Conservation (phyloP, 2,113 vertebrate species). For the Chamaetylas fuelleborni region DNA sequence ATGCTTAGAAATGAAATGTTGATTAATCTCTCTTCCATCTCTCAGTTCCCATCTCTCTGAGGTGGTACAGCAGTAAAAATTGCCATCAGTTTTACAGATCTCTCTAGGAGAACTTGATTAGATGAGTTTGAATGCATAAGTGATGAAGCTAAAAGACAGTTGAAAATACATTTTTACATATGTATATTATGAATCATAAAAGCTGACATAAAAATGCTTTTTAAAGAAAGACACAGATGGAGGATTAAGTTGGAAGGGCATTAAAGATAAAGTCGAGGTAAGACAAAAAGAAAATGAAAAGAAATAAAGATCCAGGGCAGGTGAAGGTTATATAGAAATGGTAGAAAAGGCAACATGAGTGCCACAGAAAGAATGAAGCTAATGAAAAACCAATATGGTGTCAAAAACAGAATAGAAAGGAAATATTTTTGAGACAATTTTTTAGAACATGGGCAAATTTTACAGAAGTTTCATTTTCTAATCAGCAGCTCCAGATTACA, state of each 20-base stretch:
- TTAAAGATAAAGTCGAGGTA: neutral
- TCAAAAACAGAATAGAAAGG: neutral
- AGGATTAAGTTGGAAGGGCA: neutral
- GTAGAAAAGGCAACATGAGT: neutral
- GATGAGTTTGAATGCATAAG: neutral
- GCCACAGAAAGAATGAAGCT: neutral
- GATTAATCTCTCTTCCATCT: neutral
- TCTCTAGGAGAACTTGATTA: conserved; percentile 2
- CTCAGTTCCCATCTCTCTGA: neutral
- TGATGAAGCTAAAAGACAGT: neutral
- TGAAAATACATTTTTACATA: conserved; percentile 16
- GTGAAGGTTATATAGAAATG: neutral
- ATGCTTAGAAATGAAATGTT: neutral
- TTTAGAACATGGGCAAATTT: neutral
- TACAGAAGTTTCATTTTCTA: neutral
- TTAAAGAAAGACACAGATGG: neutral
- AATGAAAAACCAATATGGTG: neutral
- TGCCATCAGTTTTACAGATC: neutral
- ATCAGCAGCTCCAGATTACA: neutral
- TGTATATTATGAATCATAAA: neutral
- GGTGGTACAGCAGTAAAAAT: neutral
- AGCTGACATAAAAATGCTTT: neutral
- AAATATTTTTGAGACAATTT: neutral
- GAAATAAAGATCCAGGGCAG: neutral
- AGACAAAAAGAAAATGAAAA: neutral